phyloP scores from a whole-genome alignment of 2,113 vertebrate genomes.

The Campylomormyrus tamandua region DNA sequence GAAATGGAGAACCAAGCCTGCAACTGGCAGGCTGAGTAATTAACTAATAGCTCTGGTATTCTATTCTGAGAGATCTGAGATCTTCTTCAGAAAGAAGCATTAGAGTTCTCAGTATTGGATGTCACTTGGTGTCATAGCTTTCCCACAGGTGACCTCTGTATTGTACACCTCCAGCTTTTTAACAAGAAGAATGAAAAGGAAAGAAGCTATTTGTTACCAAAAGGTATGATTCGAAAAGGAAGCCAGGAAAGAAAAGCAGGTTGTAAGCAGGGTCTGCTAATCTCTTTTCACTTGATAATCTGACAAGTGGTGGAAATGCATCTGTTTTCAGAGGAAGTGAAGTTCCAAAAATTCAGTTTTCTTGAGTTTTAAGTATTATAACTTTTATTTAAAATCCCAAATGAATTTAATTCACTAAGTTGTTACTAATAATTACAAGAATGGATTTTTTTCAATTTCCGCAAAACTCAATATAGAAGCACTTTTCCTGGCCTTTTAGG shows the following conservation, averaged over 20 bases:
- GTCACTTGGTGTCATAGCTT: not conserved
- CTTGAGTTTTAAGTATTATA: not conserved
- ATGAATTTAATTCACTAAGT: not conserved
- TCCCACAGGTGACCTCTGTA: not conserved
- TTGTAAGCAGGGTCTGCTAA: not conserved
- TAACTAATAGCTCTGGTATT: not conserved
- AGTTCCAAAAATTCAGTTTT: not conserved
- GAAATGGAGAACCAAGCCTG: not conserved
- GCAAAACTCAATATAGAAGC: not conserved
- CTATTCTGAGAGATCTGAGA: not conserved
- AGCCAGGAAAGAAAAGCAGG: not conserved
- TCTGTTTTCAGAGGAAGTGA: not conserved
- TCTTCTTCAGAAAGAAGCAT: not conserved
- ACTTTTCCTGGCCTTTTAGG: not conserved
- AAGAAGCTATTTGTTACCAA: not conserved
- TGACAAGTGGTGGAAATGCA: not conserved
- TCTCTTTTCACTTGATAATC: not conserved
- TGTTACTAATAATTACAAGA: not conserved
- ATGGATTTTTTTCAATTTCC: not conserved
- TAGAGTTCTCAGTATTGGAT: not conserved
- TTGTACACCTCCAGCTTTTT: not conserved
- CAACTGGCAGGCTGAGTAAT: not conserved
- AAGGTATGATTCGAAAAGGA: not conserved
- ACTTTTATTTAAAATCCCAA: not conserved
- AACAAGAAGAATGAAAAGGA: constrained; percentile 1